phyloP scores from a whole-genome alignment of 2,888 invertebrate genomes.

The Agapostemon virescens region DNA sequence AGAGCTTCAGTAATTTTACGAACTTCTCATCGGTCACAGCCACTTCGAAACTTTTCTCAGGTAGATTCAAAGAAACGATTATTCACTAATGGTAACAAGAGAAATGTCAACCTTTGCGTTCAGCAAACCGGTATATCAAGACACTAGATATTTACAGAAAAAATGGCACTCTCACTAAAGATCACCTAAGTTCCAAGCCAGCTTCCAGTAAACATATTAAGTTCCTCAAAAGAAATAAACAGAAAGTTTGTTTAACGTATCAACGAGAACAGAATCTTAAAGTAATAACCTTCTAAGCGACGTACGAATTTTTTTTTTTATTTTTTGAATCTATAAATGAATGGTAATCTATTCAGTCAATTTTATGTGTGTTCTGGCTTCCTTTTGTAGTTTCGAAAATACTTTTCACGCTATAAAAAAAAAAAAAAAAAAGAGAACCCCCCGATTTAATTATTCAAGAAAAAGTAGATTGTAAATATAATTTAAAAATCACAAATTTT shows the following conservation, averaged over 20 bases:
- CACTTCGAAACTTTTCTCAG: slow-evolving; percentile 55
- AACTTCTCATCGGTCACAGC: slow-evolving; percentile 57
- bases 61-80: slow-evolving; percentile 45
- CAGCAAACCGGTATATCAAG: slow-evolving; percentile 38
- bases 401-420: not conserved
- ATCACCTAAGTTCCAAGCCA: slow-evolving; percentile 25
- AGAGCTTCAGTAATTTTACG: slow-evolving; percentile 35
- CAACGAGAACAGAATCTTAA: not conserved
- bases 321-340: not conserved
- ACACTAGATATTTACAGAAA: slow-evolving; percentile 43
- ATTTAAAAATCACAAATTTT: not conserved
- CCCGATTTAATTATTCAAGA: not conserved
- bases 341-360: not conserved
- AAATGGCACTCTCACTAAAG: slow-evolving; percentile 55
- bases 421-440: not conserved
- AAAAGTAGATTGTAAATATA: not conserved
- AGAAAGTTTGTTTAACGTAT: slow-evolving; percentile 33
- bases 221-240: slow-evolving; percentile 21
- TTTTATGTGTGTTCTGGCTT: slow-evolving; percentile 9
- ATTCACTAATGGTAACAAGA: slow-evolving; percentile 51
- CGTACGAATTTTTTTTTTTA: too few relatives aligned
- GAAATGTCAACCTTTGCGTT: slow-evolving; percentile 27
- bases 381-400: slow-evolving; percentile 25
- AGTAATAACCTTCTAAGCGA: not conserved
- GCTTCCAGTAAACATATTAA: slow-evolving; percentile 15